Evolutionary conservation across 2,797 vertebrate species (phyloP), one percentile per base, ranked within the genome.

Genomic region (Botia almorhae): DNA sequence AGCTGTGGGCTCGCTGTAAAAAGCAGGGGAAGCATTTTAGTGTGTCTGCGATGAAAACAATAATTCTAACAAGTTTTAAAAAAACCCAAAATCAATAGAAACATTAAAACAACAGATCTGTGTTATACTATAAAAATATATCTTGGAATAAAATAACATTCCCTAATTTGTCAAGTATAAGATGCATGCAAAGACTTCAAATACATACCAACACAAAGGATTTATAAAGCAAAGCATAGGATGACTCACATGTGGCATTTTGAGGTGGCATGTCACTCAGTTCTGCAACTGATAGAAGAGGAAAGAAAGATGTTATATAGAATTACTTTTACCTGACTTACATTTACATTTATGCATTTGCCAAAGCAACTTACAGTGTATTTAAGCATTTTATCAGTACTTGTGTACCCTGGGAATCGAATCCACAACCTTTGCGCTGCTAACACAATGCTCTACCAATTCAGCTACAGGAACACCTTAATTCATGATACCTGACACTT

Each of bases 1-100:
- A 89, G 88, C 86, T 87, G 89, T 83, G 70, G 83, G 83, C 78
- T 85, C 11, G 81, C 90, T 91, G 89, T 76, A 83, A 85, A 76
- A 71, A 75, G 6, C 36, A 83, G 21, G 50, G 14, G 23, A 33
- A 73, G 16, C 4, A 5, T 48, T 53, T 46, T 36, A 61, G 26
- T 69, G 64, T 19, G 26, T 36, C 33, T 23, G 12, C 33, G 6
- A 78, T 33, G 16, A 61, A 76, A 82, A 67, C 7, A 72, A 67
- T 23, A n/a, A n/a, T n/a, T n/a, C n/a, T n/a, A n/a, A n/a, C n/a
- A n/a, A n/a, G n/a, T n/a, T 60, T 39, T 2, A 39, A 39, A 39
- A 56, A 17, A 50, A 60, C n/a, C 69, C 43, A 13, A 33, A 61
- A 69, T 33, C 21, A 68, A 61, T 29, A 16, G 23, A 74, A 55